Conservation (phyloP, 2,888 invertebrate genomes). For the Lydus trimaculatus region DNA sequence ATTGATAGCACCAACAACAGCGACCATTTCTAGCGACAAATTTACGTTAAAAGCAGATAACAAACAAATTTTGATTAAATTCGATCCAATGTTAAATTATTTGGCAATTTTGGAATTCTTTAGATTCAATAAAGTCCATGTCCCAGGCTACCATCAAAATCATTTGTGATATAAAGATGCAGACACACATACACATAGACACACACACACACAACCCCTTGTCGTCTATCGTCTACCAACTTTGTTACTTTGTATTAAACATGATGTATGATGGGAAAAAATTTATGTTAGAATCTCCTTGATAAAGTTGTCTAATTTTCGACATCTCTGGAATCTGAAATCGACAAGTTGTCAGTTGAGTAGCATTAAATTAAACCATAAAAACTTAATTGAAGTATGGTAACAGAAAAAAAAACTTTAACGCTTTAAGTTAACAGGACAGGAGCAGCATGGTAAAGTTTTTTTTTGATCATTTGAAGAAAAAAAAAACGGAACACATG, state of each 20-base stretch:
- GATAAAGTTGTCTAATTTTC: not conserved
- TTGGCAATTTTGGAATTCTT: not conserved
- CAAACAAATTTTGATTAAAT: not conserved
- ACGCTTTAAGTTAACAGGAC: not conserved
- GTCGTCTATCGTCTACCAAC: not conserved
- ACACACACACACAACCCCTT: too few relatives aligned
- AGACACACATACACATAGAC: too few relatives aligned
- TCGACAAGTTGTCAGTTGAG: not conserved
- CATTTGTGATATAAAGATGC: too few relatives aligned
- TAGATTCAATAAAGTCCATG: not conserved
- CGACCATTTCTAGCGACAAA: not conserved
- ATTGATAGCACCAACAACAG: too few relatives aligned
- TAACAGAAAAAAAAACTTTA: not conserved
- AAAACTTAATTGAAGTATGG: slow-evolving; percentile 1
- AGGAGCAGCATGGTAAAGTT: not conserved
- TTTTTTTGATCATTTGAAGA: not conserved
- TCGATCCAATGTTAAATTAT: not conserved
- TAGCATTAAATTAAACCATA: not conserved
- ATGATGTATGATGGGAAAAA: not conserved
- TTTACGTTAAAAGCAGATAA: not conserved
- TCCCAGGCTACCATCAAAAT: not conserved
- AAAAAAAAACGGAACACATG: not conserved
- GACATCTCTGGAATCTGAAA: not conserved
- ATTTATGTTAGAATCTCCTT: not conserved
- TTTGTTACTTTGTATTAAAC: slow-evolving; percentile 1